Base-by-base conservation (phyloP, 2,888 invertebrate species). In the Drosophila atripex region DNA sequence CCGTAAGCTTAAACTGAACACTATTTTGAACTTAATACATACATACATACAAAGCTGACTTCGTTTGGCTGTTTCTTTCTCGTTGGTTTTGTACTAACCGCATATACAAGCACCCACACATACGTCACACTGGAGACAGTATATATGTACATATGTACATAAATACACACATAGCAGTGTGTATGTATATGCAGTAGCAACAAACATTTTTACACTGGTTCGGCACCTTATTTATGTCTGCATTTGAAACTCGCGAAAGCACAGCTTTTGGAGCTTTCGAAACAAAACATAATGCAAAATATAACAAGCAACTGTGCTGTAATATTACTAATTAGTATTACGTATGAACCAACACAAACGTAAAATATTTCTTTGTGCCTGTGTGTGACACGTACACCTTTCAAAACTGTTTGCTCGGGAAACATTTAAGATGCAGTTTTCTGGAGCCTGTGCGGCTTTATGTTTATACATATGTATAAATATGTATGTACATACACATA, bases 311-410 rank as follows among this genome's bases (percentile, higher is more conserved):
- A 86, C 78, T 23, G 65, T 82, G 82, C 84, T 84, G 82, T 82
- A 82, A 82, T 86, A 76, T 80, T 77, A 77, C 79, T 78, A 80
- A 86, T 82, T 80, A 86, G 80, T 82, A 86, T 82, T 82, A 86
- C 86, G 84, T 82, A 70, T 75, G 71, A 43, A 52, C 47, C 56
- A 35, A 49, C 25, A 49, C 55, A 46, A 41, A 16, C 41, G 51
- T 54, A 57, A 57, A 28, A 53, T 50, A 55, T n/a, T 6, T 14
- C n/a, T 35, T 35, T 35, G 7, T 55, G 39, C 43, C 43, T 14
- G 25, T 30, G 45, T 35, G 14, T 57, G 32, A 56, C 55, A 60
- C 47, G 51, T 58, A 60, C 54, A 58, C 41, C 49, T 69, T 75
- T 35, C 61, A 80, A 72, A 80, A 71, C 68, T 75, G 74, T 75